Percentiles rank a stretch among this genome's conserved stretches.
Evolutionary conservation across 23 tunicate genomes (phyloP).

Genomic region (Botrylloides violaceus): DNA sequence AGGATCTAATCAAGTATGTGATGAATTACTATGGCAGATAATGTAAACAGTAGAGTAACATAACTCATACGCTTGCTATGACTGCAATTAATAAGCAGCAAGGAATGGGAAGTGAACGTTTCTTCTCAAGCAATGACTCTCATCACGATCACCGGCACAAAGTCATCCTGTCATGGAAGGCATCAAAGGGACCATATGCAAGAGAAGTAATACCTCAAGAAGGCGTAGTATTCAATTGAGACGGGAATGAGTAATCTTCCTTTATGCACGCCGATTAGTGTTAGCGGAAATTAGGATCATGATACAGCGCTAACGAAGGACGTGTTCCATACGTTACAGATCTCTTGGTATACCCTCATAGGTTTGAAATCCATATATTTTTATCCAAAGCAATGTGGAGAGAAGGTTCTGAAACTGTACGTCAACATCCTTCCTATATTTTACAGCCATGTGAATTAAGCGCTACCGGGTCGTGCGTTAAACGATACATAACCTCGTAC

Average conservation of each 20-base stretch:
- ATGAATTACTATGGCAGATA: too few relatives aligned
- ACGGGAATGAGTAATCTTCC: background rate
- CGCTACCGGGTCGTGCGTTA: too few relatives aligned
- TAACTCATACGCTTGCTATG: too few relatives aligned
- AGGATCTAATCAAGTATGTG: too few relatives aligned
- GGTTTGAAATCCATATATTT: too few relatives aligned
- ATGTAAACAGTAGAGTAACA: too few relatives aligned
- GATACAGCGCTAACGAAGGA: conserved; percentile 1
- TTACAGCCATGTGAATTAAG: too few relatives aligned
- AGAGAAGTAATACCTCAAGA: background rate
- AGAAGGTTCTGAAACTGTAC: too few relatives aligned
- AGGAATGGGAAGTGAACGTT: background rate
- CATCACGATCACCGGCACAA: background rate
- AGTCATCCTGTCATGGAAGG: background rate
- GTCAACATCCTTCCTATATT: too few relatives aligned
- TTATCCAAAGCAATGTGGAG: too few relatives aligned
- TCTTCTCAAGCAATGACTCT: background rate
- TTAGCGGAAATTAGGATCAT: background rate
- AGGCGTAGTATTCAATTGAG: background rate
- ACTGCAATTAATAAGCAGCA: too few relatives aligned
- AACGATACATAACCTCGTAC: background rate
- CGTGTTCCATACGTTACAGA: background rate
- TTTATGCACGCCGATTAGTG: background rate
- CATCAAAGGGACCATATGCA: too few relatives aligned
- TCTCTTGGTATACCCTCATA: background rate